A percentile compares a stretch with the other conserved stretches of the same genome.
Conservation (phyloP, 2,113 vertebrate genomes). For the Spilogale gracilis region DNA sequence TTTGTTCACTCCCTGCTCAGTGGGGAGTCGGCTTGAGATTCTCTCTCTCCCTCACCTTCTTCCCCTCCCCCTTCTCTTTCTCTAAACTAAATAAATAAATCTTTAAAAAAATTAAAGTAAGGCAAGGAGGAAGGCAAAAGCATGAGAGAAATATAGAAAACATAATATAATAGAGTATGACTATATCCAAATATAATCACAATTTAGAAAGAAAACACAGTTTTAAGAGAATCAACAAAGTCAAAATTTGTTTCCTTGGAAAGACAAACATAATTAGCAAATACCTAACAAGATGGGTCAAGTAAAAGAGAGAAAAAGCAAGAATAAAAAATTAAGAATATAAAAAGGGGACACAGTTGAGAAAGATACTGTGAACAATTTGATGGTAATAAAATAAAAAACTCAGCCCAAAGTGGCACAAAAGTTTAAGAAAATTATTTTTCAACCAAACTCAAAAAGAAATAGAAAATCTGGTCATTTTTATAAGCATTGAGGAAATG, state of each 20-base stretch:
- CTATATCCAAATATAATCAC: background rate
- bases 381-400: conserved; percentile 10
- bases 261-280: background rate
- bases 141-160: background rate
- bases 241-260: background rate
- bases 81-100: background rate
- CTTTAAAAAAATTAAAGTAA: background rate
- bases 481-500: background rate
- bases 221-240: background rate
- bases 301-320: background rate
- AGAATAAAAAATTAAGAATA: background rate
- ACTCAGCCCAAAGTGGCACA: background rate
- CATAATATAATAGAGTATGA: background rate
- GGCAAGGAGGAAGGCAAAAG: background rate
- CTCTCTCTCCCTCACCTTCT: background rate
- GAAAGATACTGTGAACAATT: background rate
- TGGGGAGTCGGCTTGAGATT: background rate
- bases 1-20: too few relatives aligned
- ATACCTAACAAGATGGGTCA: background rate
- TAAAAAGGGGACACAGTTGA: background rate
- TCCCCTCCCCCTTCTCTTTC: background rate
- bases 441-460: background rate
- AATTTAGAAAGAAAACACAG: background rate
- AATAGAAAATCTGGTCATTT: background rate
- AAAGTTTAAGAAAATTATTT: background rate